Evolutionary conservation across 2,888 invertebrate species (phyloP), one percentile per base, ranked within the genome.

Genomic region (Marasmarcha lunaedactyla): DNA sequence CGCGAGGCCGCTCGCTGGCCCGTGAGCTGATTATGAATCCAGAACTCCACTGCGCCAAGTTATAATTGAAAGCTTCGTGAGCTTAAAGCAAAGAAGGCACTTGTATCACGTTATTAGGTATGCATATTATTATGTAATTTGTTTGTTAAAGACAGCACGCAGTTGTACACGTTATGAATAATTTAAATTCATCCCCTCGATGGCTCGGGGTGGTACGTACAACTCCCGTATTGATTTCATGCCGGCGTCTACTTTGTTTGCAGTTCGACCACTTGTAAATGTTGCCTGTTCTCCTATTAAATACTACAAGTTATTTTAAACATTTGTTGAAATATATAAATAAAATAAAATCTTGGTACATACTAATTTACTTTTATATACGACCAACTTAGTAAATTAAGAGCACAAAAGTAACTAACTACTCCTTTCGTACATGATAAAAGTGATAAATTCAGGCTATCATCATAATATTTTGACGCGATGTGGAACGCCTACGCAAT

Each of bases 131-230:
- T n/a, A n/a, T 70, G 70, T 81, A 81, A 81, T 81, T 77, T 83
- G 81, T 81, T 81, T 81, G 78, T 78, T 78, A 76, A 79, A 83
- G 83, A 78, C 78, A 77, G 74, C 70, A 72, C 76, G 70, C 76
- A 78, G 74, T 74, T 72, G 71, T 78, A 71, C 77, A 71, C 71
- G 74, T 71, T 78, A 76, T 78, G 81, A 79, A 83, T 81, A 78
- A 83, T 83, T 83, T 79, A 81, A 81, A 81, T 77, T 74, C 74
- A 79, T 77, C 78, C 77, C 79, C 71, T 66, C 63, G 59, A 60
- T 57, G 65, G 61, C 57, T 51, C 51, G 56, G 54, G 55, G 67
- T 70, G 70, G 47, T 64, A 66, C 54, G 54, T 55, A n/a, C 4
- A 60, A 57, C 59, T 59, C 61, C 61, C 58, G 64, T 71, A 78